These are phyloP conservation scores for Trichogramma dendrolimi DNA, from an alignment of 2,888 invertebrate species.

Conservation along the genomic window DNA sequence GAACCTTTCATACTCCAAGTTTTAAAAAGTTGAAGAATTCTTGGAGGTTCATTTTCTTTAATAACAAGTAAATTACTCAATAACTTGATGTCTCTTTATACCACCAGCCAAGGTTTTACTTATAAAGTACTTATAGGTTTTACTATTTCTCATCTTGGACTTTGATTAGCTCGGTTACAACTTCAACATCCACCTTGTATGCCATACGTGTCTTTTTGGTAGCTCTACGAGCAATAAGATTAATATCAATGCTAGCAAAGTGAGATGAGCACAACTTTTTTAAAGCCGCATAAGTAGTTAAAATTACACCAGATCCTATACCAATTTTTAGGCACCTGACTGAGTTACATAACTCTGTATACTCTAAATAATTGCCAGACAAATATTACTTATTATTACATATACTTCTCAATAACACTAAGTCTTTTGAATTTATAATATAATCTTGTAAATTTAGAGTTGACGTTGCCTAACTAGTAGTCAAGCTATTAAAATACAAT, in stretches of 20 bases:
- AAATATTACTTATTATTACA: too few relatives aligned
- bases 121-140: too few relatives aligned
- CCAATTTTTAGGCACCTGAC: slow-evolving; percentile 84
- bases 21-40: slow-evolving; percentile 63
- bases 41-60: slow-evolving; percentile 80
- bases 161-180: slow-evolving; percentile 71
- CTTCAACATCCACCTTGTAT: slow-evolving; percentile 66
- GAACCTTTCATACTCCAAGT: slow-evolving; percentile 59
- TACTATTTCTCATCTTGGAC: slow-evolving; percentile 54
- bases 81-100: slow-evolving; percentile 69
- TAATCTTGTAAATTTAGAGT: too few relatives aligned
- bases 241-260: slow-evolving; percentile 77
- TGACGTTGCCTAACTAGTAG: too few relatives aligned
- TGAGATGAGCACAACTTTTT: slow-evolving; percentile 50
- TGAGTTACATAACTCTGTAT: too few relatives aligned
- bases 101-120: slow-evolving; percentile 79
- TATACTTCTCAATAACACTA: too few relatives aligned
- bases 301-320: slow-evolving; percentile 86
- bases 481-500: too few relatives aligned
- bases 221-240: slow-evolving; percentile 71
- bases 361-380: too few relatives aligned
- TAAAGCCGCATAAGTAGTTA: slow-evolving; percentile 74
- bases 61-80: slow-evolving; percentile 73
- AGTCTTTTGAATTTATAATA: too few relatives aligned
- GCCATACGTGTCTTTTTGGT: slow-evolving; percentile 65